phyloP scores from a whole-genome alignment of 2,797 vertebrate genomes.

The Diglossa cyanea region DNA sequence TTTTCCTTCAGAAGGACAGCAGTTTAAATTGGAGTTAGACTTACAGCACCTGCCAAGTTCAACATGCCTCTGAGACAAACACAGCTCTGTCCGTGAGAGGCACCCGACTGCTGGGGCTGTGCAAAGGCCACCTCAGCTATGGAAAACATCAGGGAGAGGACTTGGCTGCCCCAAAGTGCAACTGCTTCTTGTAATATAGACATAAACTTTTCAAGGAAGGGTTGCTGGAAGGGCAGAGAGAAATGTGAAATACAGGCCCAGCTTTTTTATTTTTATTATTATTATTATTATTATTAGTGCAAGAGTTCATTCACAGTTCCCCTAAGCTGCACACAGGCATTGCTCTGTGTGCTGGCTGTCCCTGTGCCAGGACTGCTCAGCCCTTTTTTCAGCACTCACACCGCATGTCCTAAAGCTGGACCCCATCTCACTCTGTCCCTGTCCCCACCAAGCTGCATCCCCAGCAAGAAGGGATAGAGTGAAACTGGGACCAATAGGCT shows the following conservation, averaged over 20 bases:
- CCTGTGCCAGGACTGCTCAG: background rate
- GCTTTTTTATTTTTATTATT: background rate
- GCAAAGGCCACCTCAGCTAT: slow-evolving; percentile 51
- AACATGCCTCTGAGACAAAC: slow-evolving; percentile 71
- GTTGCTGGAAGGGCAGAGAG: slow-evolving; percentile 20
- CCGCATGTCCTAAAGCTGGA: background rate
- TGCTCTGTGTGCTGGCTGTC: background rate
- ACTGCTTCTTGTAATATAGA: background rate
- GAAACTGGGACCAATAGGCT: background rate
- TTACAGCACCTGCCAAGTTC: slow-evolving; percentile 71
- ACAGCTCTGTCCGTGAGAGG: slow-evolving; percentile 47
- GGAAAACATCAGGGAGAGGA: slow-evolving; percentile 33
- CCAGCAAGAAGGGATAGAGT: background rate
- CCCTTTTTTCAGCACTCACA: background rate
- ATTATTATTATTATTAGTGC: background rate
- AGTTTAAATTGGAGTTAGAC: slow-evolving; percentile 67
- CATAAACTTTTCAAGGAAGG: slow-evolving; percentile 41
- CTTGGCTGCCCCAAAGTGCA: slow-evolving; percentile 15
- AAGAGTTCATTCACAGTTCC: slow-evolving; percentile 22
- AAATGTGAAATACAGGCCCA: background rate
- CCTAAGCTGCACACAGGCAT: background rate
- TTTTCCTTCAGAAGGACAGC: slow-evolving; percentile 58
- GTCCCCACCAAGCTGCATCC: background rate
- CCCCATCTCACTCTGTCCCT: rapidly evolving
- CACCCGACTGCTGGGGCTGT: background rate